Conservation (phyloP, 2,113 vertebrate species). For the Trinectes maculatus region DNA sequence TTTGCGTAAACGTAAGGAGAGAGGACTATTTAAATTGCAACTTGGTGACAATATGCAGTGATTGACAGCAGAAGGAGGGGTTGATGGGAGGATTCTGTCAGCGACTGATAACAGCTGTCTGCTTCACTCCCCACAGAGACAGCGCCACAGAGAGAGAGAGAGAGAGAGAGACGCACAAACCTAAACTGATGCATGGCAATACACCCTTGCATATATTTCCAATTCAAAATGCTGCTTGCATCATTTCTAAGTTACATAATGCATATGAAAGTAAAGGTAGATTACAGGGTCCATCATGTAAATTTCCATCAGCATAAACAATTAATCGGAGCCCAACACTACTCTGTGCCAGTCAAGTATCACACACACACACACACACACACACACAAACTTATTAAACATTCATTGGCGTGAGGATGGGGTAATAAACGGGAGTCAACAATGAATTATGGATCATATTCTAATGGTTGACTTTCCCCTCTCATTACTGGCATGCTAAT, state of each 20-base stretch:
- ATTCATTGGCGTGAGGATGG: constrained; percentile 73
- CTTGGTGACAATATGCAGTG: constrained; percentile 69
- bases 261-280: constrained; percentile 44
- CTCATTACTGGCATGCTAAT: constrained; percentile 80
- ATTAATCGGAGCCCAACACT: constrained; percentile 48
- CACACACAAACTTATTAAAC: constrained; percentile 67
- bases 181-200: constrained; percentile 41
- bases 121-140: constrained; percentile 60
- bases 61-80: constrained; percentile 74
- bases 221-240: constrained; percentile 52
- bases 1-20: constrained; percentile 52
- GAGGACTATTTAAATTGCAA: constrained; percentile 60
- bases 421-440: constrained; percentile 80
- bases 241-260: constrained; percentile 61
- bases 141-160: constrained; percentile 18
- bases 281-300: constrained; percentile 50
- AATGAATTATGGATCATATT: constrained; percentile 85
- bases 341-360: constrained; percentile 39
- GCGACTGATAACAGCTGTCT: constrained; percentile 78
- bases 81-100: constrained; percentile 75
- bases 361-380: constrained; percentile 29
- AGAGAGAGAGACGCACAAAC: constrained; percentile 19
- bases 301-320: constrained; percentile 55
- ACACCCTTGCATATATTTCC: constrained; percentile 55
- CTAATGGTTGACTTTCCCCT: constrained; percentile 79